These are phyloP conservation scores for Oncorhynchus keta DNA, from an alignment of 2,113 vertebrate species.

Conservation along the genomic window DNA sequence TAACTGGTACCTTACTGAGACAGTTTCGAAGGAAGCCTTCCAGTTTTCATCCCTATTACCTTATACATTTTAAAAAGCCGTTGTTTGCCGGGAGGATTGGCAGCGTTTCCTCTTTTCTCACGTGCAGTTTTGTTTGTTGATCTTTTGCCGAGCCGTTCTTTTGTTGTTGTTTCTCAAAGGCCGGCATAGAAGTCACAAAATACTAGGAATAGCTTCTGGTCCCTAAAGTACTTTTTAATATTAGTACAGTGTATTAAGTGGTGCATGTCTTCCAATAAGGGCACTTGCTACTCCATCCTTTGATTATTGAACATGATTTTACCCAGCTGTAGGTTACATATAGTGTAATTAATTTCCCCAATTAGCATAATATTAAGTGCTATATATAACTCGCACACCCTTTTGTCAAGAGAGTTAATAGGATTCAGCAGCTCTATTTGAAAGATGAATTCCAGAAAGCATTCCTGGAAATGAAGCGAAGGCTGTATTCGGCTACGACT, in stretches of 20 bases:
- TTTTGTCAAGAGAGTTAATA: slow-evolving; percentile 51
- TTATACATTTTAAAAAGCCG: slow-evolving; percentile 1
- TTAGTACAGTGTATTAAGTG: slow-evolving; percentile 51
- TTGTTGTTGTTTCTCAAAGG: slow-evolving; percentile 44
- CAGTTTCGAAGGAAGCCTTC: slow-evolving; percentile 25
- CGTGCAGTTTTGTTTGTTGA: slow-evolving; percentile 29
- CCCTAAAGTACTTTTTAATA: slow-evolving; percentile 37
- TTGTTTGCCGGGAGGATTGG: slow-evolving; percentile 5
- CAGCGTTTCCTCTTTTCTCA: slow-evolving; percentile 20
- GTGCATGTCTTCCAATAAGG: slow-evolving; percentile 59
- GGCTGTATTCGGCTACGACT: not conserved
- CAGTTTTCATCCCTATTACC: slow-evolving; percentile 29
- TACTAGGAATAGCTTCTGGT: slow-evolving; percentile 31
- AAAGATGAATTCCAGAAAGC: slow-evolving; percentile 38
- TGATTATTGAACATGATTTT: slow-evolving; percentile 63
- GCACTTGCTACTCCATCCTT: slow-evolving; percentile 50
- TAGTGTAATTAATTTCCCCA: slow-evolving; percentile 65
- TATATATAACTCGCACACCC: slow-evolving; percentile 51
- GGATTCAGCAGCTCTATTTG: slow-evolving; percentile 48
- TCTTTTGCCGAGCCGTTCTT: slow-evolving; percentile 17
- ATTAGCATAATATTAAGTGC: slow-evolving; percentile 66
- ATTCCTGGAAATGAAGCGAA: slow-evolving; percentile 25
- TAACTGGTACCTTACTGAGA: slow-evolving; percentile 42
- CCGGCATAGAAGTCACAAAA: slow-evolving; percentile 20
- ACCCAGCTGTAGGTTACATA: slow-evolving; percentile 56